Percentiles rank a stretch among this genome's conserved stretches.
Conservation (phyloP, 2,113 vertebrate genomes). For the Crotalus horridus region DNA sequence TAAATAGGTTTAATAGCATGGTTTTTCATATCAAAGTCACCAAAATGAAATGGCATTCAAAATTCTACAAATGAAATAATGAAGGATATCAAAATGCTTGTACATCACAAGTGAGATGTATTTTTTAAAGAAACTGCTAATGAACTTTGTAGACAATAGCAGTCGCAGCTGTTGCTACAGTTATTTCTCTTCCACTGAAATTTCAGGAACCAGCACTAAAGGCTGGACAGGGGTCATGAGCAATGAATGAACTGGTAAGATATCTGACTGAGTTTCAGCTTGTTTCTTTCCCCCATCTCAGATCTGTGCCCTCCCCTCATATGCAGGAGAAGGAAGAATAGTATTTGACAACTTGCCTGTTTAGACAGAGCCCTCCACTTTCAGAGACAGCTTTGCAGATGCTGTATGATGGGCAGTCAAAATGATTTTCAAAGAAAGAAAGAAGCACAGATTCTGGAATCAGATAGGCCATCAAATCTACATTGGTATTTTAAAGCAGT, state of each 20-base stretch:
- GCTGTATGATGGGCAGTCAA: conserved; percentile 12
- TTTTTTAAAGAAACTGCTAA: not conserved
- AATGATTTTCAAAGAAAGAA: conserved; percentile 16
- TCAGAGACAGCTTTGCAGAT: not conserved
- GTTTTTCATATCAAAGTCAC: not conserved
- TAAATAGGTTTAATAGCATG: not conserved
- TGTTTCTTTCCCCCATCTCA: not conserved
- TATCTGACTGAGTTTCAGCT: not conserved
- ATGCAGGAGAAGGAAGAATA: not conserved
- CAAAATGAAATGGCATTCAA: not conserved
- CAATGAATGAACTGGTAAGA: not conserved
- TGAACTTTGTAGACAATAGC: not conserved
- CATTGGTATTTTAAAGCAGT: not conserved
- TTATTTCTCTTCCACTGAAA: not conserved
- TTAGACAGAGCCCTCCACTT: not conserved
- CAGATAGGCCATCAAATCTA: not conserved
- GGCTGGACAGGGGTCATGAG: not conserved
- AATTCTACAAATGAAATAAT: not conserved
- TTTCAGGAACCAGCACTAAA: not conserved
- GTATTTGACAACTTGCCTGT: conserved; percentile 7
- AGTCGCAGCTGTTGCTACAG: not conserved
- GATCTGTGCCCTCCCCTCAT: not conserved
- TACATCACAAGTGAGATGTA: not conserved
- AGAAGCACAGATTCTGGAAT: not conserved
- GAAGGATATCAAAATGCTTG: not conserved